A percentile compares a stretch with the other conserved stretches of the same genome.
phyloP scores from a whole-genome alignment of 2,113 vertebrate species.

The Anhinga rufa region DNA sequence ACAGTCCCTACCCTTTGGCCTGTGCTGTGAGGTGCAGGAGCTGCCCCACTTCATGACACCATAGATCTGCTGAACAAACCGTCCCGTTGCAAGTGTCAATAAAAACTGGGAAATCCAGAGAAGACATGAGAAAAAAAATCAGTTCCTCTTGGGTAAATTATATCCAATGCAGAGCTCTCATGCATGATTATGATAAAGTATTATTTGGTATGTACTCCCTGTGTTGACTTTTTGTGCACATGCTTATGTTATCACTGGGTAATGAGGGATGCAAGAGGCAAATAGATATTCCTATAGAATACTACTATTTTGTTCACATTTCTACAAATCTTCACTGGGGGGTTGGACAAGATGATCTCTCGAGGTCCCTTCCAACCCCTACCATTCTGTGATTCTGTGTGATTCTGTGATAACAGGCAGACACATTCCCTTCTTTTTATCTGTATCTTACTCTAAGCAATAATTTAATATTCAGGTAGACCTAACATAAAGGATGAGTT shows the following conservation, averaged over 20 bases:
- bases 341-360: no score
- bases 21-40: not conserved
- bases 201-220: not conserved
- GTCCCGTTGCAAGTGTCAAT: not conserved
- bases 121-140: not conserved
- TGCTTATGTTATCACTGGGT: not conserved
- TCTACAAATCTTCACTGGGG: not conserved
- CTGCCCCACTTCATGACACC: fast-evolving
- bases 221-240: not conserved
- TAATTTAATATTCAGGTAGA: not conserved
- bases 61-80: not conserved
- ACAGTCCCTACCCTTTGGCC: not conserved
- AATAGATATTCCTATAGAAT: not conserved
- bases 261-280: not conserved
- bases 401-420: not conserved
- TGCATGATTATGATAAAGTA: not conserved
- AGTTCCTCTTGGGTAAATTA: not conserved
- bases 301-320: not conserved
- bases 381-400: no score
- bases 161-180: not conserved
- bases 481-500: not conserved
- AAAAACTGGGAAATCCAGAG: not conserved
- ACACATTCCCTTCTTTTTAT: not conserved
- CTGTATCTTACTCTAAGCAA: not conserved
- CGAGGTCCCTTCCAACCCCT: no score